Evolutionary conservation across 1,140 invertebrate species (phyloP), one percentile per base, ranked within the genome.

Genomic region (Atta texana): DNA sequence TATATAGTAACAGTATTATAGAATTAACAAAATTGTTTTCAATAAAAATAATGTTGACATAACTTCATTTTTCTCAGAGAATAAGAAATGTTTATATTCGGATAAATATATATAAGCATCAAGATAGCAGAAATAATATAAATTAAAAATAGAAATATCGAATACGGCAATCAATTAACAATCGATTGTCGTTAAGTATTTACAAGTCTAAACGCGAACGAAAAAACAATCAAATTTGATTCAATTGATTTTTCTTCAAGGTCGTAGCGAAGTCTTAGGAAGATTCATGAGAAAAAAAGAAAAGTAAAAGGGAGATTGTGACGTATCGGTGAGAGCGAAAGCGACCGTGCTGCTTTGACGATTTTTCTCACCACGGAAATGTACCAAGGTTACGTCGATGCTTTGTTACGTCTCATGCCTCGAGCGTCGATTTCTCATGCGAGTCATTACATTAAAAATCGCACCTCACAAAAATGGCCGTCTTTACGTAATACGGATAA

Each of bases 351-450:
- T 68, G 82, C 82, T 90, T 86, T 88, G 86, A 89, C 77, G 88
- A 91, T 91, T 91, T 89, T 91, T 91, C 90, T 91, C 81, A 21
- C 31, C 44, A 59, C 78, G 86, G 89, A 88, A 91, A 91, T 85
- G 49, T 89, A 74, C 49, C 90, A 91, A 91, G 90, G 90, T 91
- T 91, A 86, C 59, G 69, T 84, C 39, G 63, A 86, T 64, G 86
- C 78, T 89, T 89, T 89, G 82, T 86, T 86, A 74, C 89, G 66
- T 74, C 63, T 71, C 59, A 59, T 63, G 55, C 75, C 75, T 85
- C 39, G 74, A 44, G 63, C 39, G 49, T 53, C 63, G 63, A 91
- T 91, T 86, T 88, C 82, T 90, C 88, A 59, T 72, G 78, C 63
- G 76, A 80, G 74, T 53, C 82, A 44, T 61, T 75, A 53, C 71